Conservation (phyloP, 2,113 vertebrate genomes). For the Bungarus multicinctus region DNA sequence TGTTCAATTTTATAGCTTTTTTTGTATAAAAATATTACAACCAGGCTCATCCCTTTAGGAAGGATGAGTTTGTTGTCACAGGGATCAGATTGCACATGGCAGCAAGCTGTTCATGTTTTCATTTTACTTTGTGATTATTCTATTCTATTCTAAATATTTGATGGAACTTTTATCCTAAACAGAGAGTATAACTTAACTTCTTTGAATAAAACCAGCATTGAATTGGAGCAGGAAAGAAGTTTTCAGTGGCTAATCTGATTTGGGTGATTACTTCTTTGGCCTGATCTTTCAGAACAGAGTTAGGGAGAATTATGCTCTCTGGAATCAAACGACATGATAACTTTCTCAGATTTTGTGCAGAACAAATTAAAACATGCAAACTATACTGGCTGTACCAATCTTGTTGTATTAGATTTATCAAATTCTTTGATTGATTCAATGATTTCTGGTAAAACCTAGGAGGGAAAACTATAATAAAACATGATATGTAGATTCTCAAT, state of each 20-base stretch:
- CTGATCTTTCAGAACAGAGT: neutral
- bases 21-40: neutral
- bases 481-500: neutral
- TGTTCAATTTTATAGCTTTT: neutral
- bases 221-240: neutral
- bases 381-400: neutral
- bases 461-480: neutral
- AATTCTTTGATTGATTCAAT: neutral
- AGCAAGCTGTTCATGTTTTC: neutral
- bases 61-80: neutral
- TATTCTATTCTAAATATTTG: neutral
- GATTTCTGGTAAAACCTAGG: neutral
- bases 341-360: neutral
- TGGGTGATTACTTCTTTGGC: neutral
- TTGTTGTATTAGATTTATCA: neutral
- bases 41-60: neutral
- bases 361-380: neutral
- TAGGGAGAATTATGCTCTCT: neutral
- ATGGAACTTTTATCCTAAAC: neutral
- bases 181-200: neutral
- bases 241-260: neutral
- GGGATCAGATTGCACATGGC: neutral
- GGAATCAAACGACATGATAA: neutral
- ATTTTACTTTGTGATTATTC: neutral
- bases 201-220: neutral